Percentiles rank a stretch among this genome's conserved stretches.
Conservation (phyloP, 2,113 vertebrate genomes). For the Laticauda colubrina region DNA sequence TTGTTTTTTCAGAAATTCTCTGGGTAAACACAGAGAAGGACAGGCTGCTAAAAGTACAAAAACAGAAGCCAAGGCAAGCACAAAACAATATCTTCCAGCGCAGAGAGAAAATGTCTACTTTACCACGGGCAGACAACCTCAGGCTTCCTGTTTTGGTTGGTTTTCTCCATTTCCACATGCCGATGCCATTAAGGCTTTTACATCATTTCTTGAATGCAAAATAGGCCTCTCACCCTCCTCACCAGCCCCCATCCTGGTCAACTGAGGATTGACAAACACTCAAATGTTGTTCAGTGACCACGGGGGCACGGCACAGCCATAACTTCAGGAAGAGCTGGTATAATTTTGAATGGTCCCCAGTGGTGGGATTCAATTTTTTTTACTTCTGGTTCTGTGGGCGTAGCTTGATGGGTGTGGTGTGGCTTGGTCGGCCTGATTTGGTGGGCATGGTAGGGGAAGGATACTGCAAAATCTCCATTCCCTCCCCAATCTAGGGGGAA, state of each 20-base stretch:
- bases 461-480: too few species aligned
- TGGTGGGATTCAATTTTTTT: too few species aligned
- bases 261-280: neutral
- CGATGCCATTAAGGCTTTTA: neutral
- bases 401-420: too few species aligned
- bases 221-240: neutral
- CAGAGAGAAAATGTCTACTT: neutral
- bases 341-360: neutral
- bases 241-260: neutral
- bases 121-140: neutral
- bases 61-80: neutral
- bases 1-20: slow-evolving; percentile 23
- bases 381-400: too few species aligned
- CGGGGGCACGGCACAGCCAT: neutral
- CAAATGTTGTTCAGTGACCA: neutral
- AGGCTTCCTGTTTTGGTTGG: neutral
- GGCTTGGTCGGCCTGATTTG: too few species aligned
- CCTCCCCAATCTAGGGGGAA: too few species aligned
- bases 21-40: slow-evolving; percentile 37
- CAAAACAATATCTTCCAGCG: slow-evolving; percentile 14
- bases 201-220: neutral
- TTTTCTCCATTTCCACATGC: neutral
- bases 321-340: neutral
- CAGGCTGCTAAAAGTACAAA: slow-evolving; percentile 27
- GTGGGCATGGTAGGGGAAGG: too few species aligned